A percentile compares a stretch with the other conserved stretches of the same genome.
These are phyloP conservation scores for Illadopsis cleaveri DNA, from an alignment of 2,113 vertebrate genomes.

Conservation along the genomic window DNA sequence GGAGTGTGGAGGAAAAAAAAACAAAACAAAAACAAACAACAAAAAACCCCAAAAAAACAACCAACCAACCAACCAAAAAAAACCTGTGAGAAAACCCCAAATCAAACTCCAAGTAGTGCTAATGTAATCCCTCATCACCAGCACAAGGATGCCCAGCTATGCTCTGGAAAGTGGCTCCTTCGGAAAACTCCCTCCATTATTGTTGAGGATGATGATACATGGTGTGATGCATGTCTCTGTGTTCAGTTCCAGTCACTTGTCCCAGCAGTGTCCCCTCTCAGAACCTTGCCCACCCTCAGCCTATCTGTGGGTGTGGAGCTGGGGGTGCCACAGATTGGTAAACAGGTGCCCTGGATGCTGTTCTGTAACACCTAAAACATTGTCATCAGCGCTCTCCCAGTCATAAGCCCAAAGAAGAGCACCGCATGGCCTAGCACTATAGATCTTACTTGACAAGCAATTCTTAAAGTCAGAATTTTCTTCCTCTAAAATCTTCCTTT, in stretches of 20 bases:
- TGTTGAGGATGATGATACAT: fast-evolving
- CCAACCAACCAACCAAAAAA: too few relatives aligned
- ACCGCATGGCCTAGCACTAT: fast-evolving
- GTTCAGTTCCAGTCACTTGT: background rate
- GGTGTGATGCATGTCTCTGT: background rate
- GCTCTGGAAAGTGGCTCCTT: background rate
- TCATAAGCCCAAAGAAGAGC: background rate
- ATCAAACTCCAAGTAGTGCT: background rate
- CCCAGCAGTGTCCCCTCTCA: background rate
- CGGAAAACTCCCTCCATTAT: background rate
- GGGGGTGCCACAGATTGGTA: background rate
- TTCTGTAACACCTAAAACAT: background rate
- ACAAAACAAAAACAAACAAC: too few relatives aligned
- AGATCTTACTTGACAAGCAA: background rate
- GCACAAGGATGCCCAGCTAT: background rate
- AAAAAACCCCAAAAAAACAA: too few relatives aligned
- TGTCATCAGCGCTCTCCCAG: background rate
- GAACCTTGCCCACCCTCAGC: background rate
- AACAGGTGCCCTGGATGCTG: background rate
- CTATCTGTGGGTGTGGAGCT: fast-evolving
- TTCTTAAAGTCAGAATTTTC: background rate
- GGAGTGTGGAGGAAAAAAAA: fast-evolving
- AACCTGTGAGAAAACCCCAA: too few relatives aligned
- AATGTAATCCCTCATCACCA: background rate
- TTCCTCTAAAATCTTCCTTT: background rate